These are phyloP conservation scores for Pogonocichla stellata DNA, from an alignment of 2,113 vertebrate species.

Conservation along the genomic window DNA sequence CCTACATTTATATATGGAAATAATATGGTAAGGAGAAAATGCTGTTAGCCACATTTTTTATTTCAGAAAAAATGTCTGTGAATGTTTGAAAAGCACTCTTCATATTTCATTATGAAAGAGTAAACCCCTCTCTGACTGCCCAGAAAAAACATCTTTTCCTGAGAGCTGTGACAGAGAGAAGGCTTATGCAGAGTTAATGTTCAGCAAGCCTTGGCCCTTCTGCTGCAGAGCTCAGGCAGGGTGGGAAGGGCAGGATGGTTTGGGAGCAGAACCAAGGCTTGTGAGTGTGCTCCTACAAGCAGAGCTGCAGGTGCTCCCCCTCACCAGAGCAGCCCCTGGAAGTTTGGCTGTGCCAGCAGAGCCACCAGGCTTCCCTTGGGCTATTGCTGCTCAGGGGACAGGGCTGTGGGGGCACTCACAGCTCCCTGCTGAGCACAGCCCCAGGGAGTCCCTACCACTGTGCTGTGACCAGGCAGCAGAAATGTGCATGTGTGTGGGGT, in stretches of 20 bases:
- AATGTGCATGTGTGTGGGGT: background rate
- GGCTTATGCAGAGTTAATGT: background rate
- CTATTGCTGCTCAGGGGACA: background rate
- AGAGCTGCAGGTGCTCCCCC: background rate
- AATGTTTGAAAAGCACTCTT: background rate
- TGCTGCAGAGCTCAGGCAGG: background rate
- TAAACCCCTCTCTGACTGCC: background rate
- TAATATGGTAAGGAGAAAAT: background rate
- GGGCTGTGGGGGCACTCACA: background rate
- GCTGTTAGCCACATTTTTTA: background rate
- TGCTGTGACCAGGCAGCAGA: background rate
- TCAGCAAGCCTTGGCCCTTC: background rate
- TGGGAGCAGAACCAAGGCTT: background rate
- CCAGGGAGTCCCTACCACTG: background rate
- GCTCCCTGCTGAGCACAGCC: background rate
- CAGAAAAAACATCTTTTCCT: background rate
- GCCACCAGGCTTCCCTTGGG: background rate
- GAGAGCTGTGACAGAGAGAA: background rate
- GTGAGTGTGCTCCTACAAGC: background rate
- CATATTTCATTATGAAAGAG: background rate
- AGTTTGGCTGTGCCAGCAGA: no score
- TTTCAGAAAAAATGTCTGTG: background rate
- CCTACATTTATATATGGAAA: background rate
- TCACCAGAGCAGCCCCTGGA: background rate
- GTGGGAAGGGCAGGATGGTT: background rate